A percentile compares a stretch with the other conserved stretches of the same genome.
These are phyloP conservation scores for Podarcis cretensis DNA, from an alignment of 2,113 vertebrate species.

Conservation along the genomic window DNA sequence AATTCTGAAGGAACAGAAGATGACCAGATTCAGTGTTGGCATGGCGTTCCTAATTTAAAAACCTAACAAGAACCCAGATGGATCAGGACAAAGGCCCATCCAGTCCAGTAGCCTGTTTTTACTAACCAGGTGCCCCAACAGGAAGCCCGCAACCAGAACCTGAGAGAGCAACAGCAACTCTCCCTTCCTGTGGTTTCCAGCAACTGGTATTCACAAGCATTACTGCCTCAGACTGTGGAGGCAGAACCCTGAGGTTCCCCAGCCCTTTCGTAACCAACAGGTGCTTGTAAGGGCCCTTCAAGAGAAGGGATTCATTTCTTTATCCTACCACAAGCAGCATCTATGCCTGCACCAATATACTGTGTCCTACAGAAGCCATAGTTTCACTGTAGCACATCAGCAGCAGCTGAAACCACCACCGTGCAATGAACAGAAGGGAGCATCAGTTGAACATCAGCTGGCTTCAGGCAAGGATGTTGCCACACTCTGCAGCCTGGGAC, in stretches of 20 bases:
- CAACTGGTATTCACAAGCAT: not conserved
- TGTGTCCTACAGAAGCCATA: not conserved
- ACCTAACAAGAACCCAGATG: too few relatives aligned
- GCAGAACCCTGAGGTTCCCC: too few relatives aligned
- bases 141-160: too few relatives aligned
- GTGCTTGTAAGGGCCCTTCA: not conserved
- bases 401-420: not conserved
- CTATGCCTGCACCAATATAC: not conserved
- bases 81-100: too few relatives aligned
- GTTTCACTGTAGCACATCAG: accelerated
- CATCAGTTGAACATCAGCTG: not conserved
- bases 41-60: not conserved
- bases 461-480: not conserved
- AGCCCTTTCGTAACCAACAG: not conserved
- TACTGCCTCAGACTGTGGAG: too few relatives aligned
- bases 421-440: not conserved
- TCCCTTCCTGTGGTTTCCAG: not conserved
- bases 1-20: slow-evolving; percentile 72
- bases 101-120: too few relatives aligned
- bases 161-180: too few relatives aligned
- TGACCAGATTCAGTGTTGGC: not conserved
- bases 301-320: not conserved
- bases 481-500: not conserved
- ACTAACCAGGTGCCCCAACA: too few relatives aligned
- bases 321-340: not conserved